phyloP scores from a whole-genome alignment of 2,113 vertebrate genomes.

The Prolemur simus region DNA sequence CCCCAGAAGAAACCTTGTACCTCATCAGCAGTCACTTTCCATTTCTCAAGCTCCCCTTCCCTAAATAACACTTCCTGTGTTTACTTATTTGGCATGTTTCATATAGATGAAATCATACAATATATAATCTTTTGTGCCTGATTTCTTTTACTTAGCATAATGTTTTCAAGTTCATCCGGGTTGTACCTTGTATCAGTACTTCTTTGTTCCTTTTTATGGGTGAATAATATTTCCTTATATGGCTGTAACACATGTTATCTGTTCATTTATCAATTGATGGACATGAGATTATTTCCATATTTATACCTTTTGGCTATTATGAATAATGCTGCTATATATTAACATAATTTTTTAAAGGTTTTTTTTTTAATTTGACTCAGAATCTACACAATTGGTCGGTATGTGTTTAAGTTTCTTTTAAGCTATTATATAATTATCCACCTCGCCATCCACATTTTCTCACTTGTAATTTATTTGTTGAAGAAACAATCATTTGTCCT shows the following conservation, averaged over 20 bases:
- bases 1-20: neutral
- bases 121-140: neutral
- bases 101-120: neutral
- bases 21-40: neutral
- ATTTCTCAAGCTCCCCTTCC: neutral
- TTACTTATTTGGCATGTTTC: neutral
- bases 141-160: neutral
- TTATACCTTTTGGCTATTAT: neutral
- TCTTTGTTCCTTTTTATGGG: neutral
- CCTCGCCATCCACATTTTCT: neutral
- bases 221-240: neutral
- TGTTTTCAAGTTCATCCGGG: neutral
- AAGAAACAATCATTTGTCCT: neutral
- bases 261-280: neutral
- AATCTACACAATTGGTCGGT: neutral
- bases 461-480: neutral
- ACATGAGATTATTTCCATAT: neutral
- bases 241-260: neutral
- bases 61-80: neutral
- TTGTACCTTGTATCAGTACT: neutral
- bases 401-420: neutral
- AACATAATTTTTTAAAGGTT: neutral
- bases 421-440: neutral
- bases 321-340: neutral
- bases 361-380: neutral